These are phyloP conservation scores for Eremophila alpestris DNA, from an alignment of 2,797 vertebrate genomes.

Conservation along the genomic window DNA sequence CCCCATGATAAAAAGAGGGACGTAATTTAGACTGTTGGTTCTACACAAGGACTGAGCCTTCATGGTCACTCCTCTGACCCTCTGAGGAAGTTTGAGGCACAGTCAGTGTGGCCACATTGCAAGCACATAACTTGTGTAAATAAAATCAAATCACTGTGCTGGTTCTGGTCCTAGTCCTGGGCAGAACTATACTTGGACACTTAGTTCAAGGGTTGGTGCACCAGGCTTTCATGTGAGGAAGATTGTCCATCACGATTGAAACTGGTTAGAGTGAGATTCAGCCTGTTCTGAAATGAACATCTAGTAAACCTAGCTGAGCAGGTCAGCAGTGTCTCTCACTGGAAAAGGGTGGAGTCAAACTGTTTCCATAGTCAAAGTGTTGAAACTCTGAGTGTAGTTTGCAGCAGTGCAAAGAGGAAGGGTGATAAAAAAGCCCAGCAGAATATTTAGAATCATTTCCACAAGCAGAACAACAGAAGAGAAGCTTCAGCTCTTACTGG, in stretches of 20 bases:
- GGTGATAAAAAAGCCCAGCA: background rate
- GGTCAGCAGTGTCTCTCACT: background rate
- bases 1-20: no score
- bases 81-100: background rate
- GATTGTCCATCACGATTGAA: background rate
- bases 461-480: background rate
- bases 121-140: background rate
- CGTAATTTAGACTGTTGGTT: background rate
- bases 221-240: background rate
- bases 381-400: background rate
- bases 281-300: background rate
- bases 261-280: background rate
- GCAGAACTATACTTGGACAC: background rate
- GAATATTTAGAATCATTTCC: background rate
- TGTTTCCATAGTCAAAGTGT: background rate
- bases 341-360: background rate
- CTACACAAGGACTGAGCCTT: background rate
- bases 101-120: rapidly evolving
- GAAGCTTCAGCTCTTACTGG: background rate
- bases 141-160: background rate
- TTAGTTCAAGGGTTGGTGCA: background rate
- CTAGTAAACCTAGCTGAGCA: background rate
- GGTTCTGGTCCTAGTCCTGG: background rate
- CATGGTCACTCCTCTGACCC: background rate
- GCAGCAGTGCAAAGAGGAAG: background rate